Percentiles rank a stretch among this genome's conserved stretches.
These are phyloP conservation scores for Pterois miles DNA, from an alignment of 2,797 vertebrate species.

Conservation along the genomic window DNA sequence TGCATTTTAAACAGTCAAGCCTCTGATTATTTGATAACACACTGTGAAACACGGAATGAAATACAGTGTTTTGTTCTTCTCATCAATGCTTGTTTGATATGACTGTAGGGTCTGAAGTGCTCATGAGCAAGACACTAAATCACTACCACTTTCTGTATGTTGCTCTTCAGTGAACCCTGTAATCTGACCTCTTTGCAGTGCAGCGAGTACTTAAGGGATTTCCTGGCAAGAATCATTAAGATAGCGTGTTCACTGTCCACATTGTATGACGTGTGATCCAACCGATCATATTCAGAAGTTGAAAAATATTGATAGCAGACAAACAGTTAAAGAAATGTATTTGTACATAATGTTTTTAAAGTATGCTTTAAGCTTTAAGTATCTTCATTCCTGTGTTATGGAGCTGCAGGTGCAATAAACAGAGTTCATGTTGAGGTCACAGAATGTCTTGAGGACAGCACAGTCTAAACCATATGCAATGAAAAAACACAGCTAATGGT, in stretches of 20 bases:
- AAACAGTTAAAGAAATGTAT: background rate
- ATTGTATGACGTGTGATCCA: background rate
- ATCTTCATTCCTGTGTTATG: conserved; percentile 40
- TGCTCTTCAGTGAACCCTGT: background rate
- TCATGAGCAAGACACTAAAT: background rate
- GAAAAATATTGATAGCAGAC: background rate
- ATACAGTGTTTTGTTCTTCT: background rate
- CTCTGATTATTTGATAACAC: background rate
- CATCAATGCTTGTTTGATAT: background rate
- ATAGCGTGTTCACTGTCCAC: background rate
- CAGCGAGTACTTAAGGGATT: background rate
- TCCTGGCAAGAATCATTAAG: background rate
- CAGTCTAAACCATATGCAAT: conserved; percentile 12
- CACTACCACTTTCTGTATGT: background rate
- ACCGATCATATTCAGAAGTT: background rate
- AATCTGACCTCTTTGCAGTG: background rate
- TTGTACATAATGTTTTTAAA: no score
- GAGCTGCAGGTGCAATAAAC: conserved; percentile 53
- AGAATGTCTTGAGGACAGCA: conserved; percentile 45
- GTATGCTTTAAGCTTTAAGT: no score
- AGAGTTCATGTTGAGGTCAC: conserved; percentile 68
- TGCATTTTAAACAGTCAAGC: background rate
- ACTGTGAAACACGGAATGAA: background rate
- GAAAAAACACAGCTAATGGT: conserved; percentile 16
- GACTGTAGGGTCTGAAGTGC: background rate